Conservation (phyloP, 2,113 vertebrate genomes). For the Pimephales promelas region DNA sequence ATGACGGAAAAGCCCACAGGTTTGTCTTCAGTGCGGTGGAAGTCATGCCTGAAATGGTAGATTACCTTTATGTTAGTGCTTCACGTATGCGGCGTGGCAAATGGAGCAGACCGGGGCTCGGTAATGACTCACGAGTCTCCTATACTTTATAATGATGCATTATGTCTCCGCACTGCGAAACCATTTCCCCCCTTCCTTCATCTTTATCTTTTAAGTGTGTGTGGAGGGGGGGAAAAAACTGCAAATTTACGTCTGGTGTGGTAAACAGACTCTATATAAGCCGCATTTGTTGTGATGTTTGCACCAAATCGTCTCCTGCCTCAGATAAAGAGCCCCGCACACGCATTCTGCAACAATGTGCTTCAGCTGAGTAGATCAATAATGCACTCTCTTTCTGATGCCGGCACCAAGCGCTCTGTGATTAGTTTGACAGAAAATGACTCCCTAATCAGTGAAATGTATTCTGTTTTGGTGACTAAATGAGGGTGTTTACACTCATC, state of each 20-base stretch:
- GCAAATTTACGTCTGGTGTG: slow-evolving; percentile 25
- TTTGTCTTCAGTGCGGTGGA: slow-evolving; percentile 43
- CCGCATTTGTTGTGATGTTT: slow-evolving; percentile 37
- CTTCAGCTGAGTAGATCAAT: slow-evolving; percentile 59
- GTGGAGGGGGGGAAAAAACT: neutral
- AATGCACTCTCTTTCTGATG: slow-evolving; percentile 62
- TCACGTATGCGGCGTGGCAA: slow-evolving; percentile 40
- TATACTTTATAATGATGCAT: slow-evolving; percentile 37
- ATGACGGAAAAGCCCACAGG: slow-evolving; percentile 50
- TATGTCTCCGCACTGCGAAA: neutral
- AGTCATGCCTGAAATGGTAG: slow-evolving; percentile 52
- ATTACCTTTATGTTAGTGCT: slow-evolving; percentile 45
- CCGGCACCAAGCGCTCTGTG: slow-evolving; percentile 51
- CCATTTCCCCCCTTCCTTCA: neutral
- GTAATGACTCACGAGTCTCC: slow-evolving; percentile 38
- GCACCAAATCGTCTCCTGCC: slow-evolving; percentile 9
- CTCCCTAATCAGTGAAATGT: slow-evolving; percentile 64
- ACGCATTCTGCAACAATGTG: slow-evolving; percentile 40
- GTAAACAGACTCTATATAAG: slow-evolving; percentile 25
- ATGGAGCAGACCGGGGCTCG: slow-evolving; percentile 28
- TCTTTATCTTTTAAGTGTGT: slow-evolving; percentile 27
- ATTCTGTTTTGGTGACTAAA: slow-evolving; percentile 69
- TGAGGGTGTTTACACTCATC: slow-evolving; percentile 70
- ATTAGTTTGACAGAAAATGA: slow-evolving; percentile 64
- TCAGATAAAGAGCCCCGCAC: slow-evolving; percentile 20